Evolutionary conservation across 2,888 invertebrate genomes (phyloP), one percentile per base, ranked within the genome.

Genomic region (Hemaris fuciformis): DNA sequence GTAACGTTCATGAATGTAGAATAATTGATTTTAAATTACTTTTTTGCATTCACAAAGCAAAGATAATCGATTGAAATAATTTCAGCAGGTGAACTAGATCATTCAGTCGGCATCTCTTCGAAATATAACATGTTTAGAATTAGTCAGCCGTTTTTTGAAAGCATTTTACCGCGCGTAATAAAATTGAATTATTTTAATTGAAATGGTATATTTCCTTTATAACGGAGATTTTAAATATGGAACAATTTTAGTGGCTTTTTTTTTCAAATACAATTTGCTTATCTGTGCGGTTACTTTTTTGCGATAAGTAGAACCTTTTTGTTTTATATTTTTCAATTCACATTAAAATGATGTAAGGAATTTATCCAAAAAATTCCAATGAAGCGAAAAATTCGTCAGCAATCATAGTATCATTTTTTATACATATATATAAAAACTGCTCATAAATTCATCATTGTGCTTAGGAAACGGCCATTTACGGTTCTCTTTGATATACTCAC

Each of bases 1-100:
- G 89, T 89, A 87, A 87, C 86, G 80, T 81, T 75, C 76, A 75
- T 74, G 80, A 82, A 86, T 84, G 84, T 86, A 77, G 84, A 85
- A 83, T 86, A 87, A 87, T 85, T 81, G 83, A 80, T 82, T 84
- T 70, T 65, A 66, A 74, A 75, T 78, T 72, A 74, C 74, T 71
- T 74, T 76, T 74, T 73, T 72, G 71, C 66, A 70, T 69, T 67
- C 57, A 67, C 58, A 38, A 75, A 72, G 57, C 64, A 61, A 62
- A 63, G 62, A 63, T 67, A 70, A 72, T 70, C 65, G 69, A 65
- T 67, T 62, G 57, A 27, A 56, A 59, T 56, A 48, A 22, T 62
- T 56, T 62, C 25, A 43, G 38, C 23, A 46, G 45, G 23, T 61
- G 46, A 61, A 58, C 57, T 61, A 58, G 61, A 57, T 46, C 57